Conservation (phyloP, 1,140 invertebrate species). For the Schmidtea mediterranea region DNA sequence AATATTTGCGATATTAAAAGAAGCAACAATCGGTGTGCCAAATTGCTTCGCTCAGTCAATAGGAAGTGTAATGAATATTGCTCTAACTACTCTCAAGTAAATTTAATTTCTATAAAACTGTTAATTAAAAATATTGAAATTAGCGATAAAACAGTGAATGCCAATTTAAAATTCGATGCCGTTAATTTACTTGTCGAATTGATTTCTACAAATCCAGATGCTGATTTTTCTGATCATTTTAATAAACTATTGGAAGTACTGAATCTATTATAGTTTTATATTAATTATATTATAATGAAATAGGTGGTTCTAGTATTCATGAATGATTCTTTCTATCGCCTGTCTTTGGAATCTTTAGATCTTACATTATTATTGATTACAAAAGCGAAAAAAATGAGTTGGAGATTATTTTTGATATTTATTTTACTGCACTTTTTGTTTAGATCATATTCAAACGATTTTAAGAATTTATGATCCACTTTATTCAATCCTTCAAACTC, state of each 20-base stretch:
- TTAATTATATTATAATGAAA: conserved; percentile 5
- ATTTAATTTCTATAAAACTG: conserved; percentile 6
- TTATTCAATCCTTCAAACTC: too few species aligned
- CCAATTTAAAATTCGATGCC: conserved; percentile 93
- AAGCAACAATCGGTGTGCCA: conserved; percentile 59
- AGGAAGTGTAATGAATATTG: conserved; percentile 53
- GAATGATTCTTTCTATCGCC: conserved; percentile 85
- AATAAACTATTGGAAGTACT: conserved; percentile 27
- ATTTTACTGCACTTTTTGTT: too few species aligned
- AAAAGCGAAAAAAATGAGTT: too few species aligned
- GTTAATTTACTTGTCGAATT: conserved; percentile 66
- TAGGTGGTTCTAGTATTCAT: conserved; percentile 54
- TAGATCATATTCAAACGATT: too few species aligned
- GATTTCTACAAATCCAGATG: conserved; percentile 47
- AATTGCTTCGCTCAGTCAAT: conserved; percentile 59
- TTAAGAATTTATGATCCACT: too few species aligned
- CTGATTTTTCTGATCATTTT: conserved; percentile 45
- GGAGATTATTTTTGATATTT: too few species aligned
- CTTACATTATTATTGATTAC: conserved; percentile 16
- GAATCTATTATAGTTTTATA: neutral
- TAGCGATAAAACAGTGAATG: conserved; percentile 69
- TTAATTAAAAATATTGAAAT: conserved; percentile 9
- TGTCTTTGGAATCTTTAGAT: conserved; percentile 62
- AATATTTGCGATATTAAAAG: conserved; percentile 60
- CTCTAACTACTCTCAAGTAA: conserved; percentile 56